Percentiles rank a stretch among this genome's conserved stretches.
phyloP scores from a whole-genome alignment of 1,140 invertebrate genomes.

The Babylonia areolata region DNA sequence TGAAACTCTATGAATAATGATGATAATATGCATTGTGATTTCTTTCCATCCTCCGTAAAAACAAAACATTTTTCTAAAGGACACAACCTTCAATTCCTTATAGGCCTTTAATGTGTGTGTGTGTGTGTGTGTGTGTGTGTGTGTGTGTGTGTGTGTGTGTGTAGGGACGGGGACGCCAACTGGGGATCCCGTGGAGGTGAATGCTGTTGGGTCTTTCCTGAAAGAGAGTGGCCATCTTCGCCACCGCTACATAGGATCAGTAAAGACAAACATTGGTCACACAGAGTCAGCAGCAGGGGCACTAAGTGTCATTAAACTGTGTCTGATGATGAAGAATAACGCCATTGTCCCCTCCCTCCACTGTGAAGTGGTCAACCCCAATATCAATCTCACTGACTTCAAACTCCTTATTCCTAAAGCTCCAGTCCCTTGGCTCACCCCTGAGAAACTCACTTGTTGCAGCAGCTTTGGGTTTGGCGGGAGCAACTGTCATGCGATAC shows the following conservation, averaged over 20 bases:
- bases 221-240: constrained; percentile 83
- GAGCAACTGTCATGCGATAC: constrained; percentile 92
- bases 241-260: constrained; percentile 88
- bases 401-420: constrained; percentile 78
- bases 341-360: constrained; percentile 93
- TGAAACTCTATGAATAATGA: too few species aligned
- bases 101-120: background rate
- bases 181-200: constrained; percentile 95
- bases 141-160: background rate
- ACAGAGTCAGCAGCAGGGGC: constrained; percentile 94
- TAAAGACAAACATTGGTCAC: constrained; percentile 98
- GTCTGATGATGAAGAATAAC: constrained; percentile 91
- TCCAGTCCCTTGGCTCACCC: constrained; percentile 87
- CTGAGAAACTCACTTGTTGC: constrained; percentile 87
- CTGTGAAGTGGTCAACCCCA: constrained; percentile 87
- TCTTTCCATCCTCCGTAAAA: too few species aligned
- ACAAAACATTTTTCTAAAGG: too few species aligned
- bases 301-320: constrained; percentile 90
- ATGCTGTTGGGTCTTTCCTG: constrained; percentile 70
- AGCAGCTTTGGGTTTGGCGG: constrained; percentile 99
- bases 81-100: too few species aligned
- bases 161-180: constrained; percentile 89
- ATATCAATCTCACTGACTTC: constrained; percentile 81
- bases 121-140: background rate
- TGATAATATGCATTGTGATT: too few species aligned